These are phyloP conservation scores for Catamblyrhynchus diadema DNA, from an alignment of 2,797 vertebrate species.

Conservation along the genomic window DNA sequence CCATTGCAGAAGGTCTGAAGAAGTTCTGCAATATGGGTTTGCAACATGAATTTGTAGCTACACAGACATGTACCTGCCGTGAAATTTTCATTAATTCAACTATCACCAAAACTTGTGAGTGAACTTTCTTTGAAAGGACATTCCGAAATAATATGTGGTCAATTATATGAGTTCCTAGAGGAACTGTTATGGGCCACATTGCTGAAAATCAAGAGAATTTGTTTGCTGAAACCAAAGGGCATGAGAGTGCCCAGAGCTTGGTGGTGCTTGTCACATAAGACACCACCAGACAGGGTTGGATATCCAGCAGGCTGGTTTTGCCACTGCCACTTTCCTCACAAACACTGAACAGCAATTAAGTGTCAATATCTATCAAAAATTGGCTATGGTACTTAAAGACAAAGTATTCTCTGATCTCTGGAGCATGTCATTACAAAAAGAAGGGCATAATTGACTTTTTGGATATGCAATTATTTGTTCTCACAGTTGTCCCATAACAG, in stretches of 20 bases:
- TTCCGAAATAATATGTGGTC: neutral
- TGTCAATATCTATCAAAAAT: neutral
- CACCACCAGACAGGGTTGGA: neutral
- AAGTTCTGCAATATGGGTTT: neutral
- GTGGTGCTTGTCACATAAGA: neutral
- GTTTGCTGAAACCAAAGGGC: neutral
- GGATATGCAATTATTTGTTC: constrained; percentile 15
- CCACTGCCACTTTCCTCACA: neutral
- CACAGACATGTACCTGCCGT: neutral
- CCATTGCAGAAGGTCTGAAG: neutral
- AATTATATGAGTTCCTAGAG: neutral
- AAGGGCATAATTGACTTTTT: constrained; percentile 30
- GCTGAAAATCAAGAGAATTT: neutral
- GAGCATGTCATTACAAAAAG: constrained; percentile 8
- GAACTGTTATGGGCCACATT: neutral
- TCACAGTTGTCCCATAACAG: neutral
- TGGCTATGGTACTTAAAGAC: neutral
- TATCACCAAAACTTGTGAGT: neutral
- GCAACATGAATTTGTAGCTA: neutral
- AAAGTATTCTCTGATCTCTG: constrained; percentile 16
- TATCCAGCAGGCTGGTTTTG: neutral
- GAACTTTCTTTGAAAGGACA: neutral
- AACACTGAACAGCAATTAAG: neutral
- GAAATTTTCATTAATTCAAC: neutral
- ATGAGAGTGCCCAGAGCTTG: neutral